phyloP scores from a whole-genome alignment of 2,797 vertebrate genomes.

The Alcedo atthis region DNA sequence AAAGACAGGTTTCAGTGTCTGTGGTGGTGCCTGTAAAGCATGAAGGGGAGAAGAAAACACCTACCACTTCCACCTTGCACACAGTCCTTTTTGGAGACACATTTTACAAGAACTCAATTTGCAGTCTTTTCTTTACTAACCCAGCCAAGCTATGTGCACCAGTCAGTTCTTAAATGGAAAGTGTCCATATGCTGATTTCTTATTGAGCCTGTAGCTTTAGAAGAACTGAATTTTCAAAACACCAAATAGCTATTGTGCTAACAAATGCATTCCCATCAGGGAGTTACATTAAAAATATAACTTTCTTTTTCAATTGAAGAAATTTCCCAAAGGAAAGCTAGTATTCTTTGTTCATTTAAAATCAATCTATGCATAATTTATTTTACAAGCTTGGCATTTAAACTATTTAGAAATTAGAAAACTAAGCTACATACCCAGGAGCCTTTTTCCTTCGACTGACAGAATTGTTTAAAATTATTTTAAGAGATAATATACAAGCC shows the following conservation, averaged over 20 bases:
- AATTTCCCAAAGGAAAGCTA: conserved; percentile 60
- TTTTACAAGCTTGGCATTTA: conserved; percentile 65
- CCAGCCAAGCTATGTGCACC: background rate
- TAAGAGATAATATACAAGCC: conserved; percentile 61
- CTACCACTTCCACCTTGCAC: background rate
- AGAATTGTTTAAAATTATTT: conserved; percentile 58
- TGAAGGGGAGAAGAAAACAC: background rate
- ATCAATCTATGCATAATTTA: conserved; percentile 56
- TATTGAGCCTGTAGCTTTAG: background rate
- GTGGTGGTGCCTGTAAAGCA: background rate
- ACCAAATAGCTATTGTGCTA: conserved; percentile 9
- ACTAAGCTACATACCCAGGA: conserved; percentile 36
- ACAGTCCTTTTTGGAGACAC: background rate
- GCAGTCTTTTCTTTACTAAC: background rate
- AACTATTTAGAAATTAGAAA: conserved; percentile 67
- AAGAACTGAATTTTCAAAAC: conserved; percentile 3
- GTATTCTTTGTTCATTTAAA: conserved; percentile 59
- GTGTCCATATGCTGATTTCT: background rate
- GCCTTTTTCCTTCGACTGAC: conserved; percentile 25
- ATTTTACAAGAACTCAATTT: background rate
- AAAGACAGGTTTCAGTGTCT: background rate
- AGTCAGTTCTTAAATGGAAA: background rate
- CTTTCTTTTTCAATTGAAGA: conserved; percentile 71
- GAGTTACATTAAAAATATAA: conserved; percentile 35
- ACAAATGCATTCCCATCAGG: conserved; percentile 18